phyloP scores from a whole-genome alignment of 2,113 vertebrate genomes.

The Pongo abelii region DNA sequence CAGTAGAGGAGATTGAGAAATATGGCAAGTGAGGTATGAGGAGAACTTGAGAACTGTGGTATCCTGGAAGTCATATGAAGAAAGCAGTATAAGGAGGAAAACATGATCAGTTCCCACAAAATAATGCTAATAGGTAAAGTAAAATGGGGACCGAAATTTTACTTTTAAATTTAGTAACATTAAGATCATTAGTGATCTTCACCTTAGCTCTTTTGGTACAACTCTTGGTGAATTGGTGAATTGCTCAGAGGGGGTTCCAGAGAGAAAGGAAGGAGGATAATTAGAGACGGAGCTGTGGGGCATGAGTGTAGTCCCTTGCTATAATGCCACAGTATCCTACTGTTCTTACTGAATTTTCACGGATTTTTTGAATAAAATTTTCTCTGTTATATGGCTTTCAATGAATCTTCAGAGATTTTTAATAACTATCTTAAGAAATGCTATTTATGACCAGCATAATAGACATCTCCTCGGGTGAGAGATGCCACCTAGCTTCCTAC shows the following conservation, averaged over 20 bases:
- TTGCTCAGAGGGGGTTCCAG: too few relatives aligned
- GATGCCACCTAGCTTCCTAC: background rate
- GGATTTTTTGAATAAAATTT: background rate
- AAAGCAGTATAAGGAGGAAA: background rate
- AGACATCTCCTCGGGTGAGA: background rate
- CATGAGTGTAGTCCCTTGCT: background rate
- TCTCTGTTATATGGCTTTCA: background rate
- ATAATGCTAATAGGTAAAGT: background rate
- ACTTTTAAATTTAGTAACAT: background rate
- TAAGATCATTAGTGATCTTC: background rate
- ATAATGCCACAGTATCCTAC: background rate
- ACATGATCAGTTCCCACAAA: background rate
- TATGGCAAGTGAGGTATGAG: too few relatives aligned
- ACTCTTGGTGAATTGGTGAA: background rate
- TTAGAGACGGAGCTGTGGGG: background rate
- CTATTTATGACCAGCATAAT: background rate
- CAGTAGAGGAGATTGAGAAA: background rate
- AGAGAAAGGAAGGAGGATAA: background rate
- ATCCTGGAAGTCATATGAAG: too few relatives aligned
- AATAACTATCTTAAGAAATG: background rate
- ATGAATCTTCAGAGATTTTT: background rate
- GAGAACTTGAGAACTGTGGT: background rate
- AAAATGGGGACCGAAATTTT: background rate
- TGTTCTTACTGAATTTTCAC: background rate
- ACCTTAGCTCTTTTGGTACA: background rate